Evolutionary conservation across 2,888 invertebrate species (phyloP).

Genomic region (Eulithis prunata): DNA sequence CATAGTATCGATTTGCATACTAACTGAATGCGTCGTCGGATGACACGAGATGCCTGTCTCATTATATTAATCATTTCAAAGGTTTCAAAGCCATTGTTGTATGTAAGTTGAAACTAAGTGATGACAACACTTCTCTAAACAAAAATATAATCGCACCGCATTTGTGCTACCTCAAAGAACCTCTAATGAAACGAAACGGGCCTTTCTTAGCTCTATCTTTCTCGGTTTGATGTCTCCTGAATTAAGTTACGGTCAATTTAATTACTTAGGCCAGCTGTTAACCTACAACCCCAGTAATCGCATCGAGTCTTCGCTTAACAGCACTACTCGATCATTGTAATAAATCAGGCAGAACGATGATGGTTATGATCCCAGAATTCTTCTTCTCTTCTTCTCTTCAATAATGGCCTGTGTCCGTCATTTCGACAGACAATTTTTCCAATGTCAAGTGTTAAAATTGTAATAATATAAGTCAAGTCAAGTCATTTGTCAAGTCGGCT

Average conservation of each 20-base stretch:
- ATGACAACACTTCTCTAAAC: slow-evolving; percentile 1
- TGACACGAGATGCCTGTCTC: slow-evolving; percentile 15
- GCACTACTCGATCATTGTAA: background rate
- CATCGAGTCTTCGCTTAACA: background rate
- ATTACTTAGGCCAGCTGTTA: background rate
- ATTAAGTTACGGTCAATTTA: background rate
- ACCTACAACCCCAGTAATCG: background rate
- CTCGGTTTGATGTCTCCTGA: background rate
- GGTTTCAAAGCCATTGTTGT: slow-evolving; percentile 23
- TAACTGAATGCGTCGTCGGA: background rate
- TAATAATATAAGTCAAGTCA: no score
- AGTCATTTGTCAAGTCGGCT: no score
- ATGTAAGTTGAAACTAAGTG: slow-evolving; percentile 2
- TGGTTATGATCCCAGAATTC: no score
- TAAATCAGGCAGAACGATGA: no score
- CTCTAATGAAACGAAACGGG: background rate
- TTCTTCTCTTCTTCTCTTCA: no score
- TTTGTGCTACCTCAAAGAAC: background rate
- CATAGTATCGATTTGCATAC: slow-evolving; percentile 2
- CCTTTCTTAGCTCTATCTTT: background rate
- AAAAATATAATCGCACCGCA: background rate
- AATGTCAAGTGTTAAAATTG: no score
- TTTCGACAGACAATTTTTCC: no score
- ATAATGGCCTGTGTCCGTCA: no score
- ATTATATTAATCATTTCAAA: slow-evolving; percentile 11